These are phyloP conservation scores for Colistium nudipinnis DNA, from an alignment of 2,113 vertebrate species.

Conservation along the genomic window DNA sequence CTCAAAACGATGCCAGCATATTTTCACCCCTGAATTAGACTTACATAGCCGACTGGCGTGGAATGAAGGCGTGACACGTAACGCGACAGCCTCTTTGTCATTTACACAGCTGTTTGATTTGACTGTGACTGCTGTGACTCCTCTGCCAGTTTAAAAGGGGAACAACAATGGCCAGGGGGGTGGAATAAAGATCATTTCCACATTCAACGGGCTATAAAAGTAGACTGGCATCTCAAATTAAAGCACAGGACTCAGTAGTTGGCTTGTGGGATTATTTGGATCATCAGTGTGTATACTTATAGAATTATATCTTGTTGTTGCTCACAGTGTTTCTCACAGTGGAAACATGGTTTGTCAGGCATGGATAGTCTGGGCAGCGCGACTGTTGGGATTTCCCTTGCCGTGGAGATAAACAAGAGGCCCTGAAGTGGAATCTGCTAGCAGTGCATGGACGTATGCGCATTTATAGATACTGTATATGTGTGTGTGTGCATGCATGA, in stretches of 20 bases:
- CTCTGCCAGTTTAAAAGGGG: neutral
- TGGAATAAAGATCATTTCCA: neutral
- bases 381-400: conserved; percentile 45
- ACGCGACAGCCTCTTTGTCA: neutral
- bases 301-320: neutral
- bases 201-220: neutral
- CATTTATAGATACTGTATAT: neutral
- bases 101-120: neutral
- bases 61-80: neutral
- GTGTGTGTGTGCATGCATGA: conserved; percentile 1
- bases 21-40: neutral
- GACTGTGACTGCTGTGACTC: neutral
- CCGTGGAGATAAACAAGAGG: conserved; percentile 51
- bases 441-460: conserved; percentile 24
- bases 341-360: conserved; percentile 25
- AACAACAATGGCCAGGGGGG: neutral
- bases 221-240: neutral
- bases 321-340: conserved; percentile 33
- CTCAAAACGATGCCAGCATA: neutral
- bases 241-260: neutral
- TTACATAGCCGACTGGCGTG: neutral
- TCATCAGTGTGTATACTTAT: neutral
- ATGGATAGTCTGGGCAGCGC: conserved; percentile 6
- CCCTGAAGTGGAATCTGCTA: conserved; percentile 47
- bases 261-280: conserved; percentile 24